phyloP scores from a whole-genome alignment of 1,140 invertebrate species.

The Palaemon carinicauda region DNA sequence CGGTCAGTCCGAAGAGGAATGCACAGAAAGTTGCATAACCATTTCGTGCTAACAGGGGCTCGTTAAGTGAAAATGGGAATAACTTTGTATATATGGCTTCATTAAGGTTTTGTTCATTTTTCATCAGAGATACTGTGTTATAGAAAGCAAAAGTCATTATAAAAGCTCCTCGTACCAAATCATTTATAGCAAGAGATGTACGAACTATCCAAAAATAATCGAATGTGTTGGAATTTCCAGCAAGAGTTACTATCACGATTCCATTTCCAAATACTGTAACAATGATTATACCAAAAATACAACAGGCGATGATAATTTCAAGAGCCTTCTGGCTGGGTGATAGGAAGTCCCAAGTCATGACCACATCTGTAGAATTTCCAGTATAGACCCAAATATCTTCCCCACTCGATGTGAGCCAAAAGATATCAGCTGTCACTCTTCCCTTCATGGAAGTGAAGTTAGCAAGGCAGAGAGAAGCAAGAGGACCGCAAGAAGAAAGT shows the following conservation, averaged over 20 bases:
- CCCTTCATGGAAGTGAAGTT: not conserved
- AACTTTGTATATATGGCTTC: too few relatives aligned
- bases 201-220: not conserved
- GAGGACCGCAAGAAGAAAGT: too few relatives aligned
- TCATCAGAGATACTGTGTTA: slow-evolving; percentile 16
- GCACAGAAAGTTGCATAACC: slow-evolving; percentile 10
- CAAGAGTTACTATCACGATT: slow-evolving; percentile 5
- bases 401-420: slow-evolving; percentile 19
- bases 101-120: not conserved
- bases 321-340: not conserved
- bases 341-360: slow-evolving; percentile 34
- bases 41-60: not conserved
- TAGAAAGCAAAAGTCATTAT: slow-evolving; percentile 1
- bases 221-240: not conserved
- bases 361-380: slow-evolving; percentile 17
- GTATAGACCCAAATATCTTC: not conserved
- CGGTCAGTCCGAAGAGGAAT: not conserved
- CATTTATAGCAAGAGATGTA: slow-evolving; percentile 1
- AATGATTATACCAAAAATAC: not conserved
- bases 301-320: not conserved
- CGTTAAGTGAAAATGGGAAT: not conserved
- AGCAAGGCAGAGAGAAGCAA: too few relatives aligned
- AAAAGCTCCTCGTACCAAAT: not conserved
- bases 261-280: not conserved
- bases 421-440: not conserved